phyloP scores from a whole-genome alignment of 2,113 vertebrate species.

The Buteo buteo region DNA sequence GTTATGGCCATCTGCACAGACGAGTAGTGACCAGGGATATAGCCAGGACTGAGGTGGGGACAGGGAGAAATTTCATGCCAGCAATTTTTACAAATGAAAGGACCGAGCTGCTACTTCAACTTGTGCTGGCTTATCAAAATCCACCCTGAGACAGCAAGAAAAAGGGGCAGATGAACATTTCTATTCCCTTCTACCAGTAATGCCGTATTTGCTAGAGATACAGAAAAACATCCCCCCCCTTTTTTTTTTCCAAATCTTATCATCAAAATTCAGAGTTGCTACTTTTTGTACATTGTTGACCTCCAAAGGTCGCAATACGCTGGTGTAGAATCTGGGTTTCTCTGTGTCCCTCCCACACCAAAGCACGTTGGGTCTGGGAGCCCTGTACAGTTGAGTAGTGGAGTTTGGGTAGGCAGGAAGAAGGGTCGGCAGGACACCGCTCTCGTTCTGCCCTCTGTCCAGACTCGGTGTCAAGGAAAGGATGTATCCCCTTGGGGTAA shows the following conservation, averaged over 20 bases:
- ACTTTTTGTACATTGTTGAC: background rate
- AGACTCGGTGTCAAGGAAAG: background rate
- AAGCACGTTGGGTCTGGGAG: accelerated
- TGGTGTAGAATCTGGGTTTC: background rate
- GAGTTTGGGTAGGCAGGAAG: background rate
- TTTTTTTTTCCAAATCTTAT: background rate
- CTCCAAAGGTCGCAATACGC: background rate
- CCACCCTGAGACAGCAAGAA: background rate
- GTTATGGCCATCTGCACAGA: background rate
- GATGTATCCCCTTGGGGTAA: background rate
- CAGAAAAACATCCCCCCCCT: background rate
- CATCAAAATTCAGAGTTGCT: background rate
- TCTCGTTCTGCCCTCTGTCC: background rate
- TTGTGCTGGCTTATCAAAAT: background rate
- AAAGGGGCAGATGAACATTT: background rate
- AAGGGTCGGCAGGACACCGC: background rate
- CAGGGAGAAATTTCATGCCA: background rate
- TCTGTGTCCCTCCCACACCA: background rate
- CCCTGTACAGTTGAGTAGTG: background rate
- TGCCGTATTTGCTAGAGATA: background rate
- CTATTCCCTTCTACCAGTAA: background rate
- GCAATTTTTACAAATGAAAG: background rate
- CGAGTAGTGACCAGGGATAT: background rate
- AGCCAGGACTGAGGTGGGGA: background rate
- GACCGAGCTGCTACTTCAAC: background rate